These are phyloP conservation scores for Protonibea diacanthus DNA, from an alignment of 2,797 vertebrate species.

Conservation along the genomic window DNA sequence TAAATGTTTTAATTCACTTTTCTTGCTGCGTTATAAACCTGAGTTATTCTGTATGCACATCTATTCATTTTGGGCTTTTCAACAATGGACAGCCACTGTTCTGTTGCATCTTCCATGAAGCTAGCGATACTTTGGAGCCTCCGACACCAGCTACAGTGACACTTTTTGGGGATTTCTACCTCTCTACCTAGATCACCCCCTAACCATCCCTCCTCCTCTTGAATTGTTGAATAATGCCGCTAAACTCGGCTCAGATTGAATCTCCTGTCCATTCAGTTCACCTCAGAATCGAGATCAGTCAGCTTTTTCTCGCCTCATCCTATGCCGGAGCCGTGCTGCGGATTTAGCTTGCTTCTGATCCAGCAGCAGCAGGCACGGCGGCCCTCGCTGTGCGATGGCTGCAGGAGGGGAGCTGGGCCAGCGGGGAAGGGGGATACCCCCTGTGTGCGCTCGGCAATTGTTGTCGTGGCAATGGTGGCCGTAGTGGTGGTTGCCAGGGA, in stretches of 20 bases:
- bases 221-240: conserved; percentile 54
- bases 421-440: conserved; percentile 66
- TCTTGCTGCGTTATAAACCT: not conserved
- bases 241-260: conserved; percentile 62
- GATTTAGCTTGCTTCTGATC: conserved; percentile 79
- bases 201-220: conserved; percentile 42
- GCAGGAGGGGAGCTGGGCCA: conserved; percentile 70
- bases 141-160: conserved; percentile 22
- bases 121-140: conserved; percentile 1
- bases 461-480: conserved; percentile 82
- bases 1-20: not conserved
- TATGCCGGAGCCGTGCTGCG: conserved; percentile 71
- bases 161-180: conserved; percentile 41
- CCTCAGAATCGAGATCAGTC: conserved; percentile 75
- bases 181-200: conserved; percentile 30
- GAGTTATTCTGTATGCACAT: not conserved
- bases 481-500: conserved; percentile 81
- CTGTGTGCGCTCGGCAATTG: conserved; percentile 71
- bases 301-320: conserved; percentile 71
- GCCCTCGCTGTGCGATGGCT: conserved; percentile 71
- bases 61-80: not conserved
- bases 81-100: not conserved
- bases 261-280: conserved; percentile 72
- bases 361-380: conserved; percentile 68
- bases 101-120: conserved; percentile 5